Conservation (phyloP, 2,113 vertebrate species). For the Philantomba maxwellii region DNA sequence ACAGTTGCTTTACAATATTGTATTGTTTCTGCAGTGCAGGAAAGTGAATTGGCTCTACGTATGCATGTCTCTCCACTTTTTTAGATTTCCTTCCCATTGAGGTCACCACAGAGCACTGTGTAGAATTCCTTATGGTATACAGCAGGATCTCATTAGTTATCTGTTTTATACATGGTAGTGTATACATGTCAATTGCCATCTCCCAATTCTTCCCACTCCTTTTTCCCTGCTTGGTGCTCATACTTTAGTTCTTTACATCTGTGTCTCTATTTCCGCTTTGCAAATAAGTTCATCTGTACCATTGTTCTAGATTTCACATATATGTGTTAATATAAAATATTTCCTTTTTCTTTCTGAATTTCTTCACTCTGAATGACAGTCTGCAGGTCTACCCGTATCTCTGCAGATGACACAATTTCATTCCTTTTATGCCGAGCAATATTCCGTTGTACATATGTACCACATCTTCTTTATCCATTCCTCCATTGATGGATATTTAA, state of each 20-base stretch:
- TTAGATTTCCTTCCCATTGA: not conserved
- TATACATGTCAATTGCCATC: not conserved
- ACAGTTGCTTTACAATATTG: not conserved
- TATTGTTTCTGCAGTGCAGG: not conserved
- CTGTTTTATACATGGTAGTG: not conserved
- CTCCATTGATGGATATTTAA: not conserved
- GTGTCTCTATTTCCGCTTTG: not conserved
- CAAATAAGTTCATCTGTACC: not conserved
- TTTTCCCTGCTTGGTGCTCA: not conserved
- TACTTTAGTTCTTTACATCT: not conserved
- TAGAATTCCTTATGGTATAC: not conserved
- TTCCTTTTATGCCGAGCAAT: not conserved
- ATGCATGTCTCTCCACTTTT: not conserved
- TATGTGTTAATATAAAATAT: not conserved
- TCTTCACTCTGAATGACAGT: not conserved
- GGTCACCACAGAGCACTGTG: not conserved
- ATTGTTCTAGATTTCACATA: not conserved
- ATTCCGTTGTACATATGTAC: not conserved
- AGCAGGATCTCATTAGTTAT: not conserved
- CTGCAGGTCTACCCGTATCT: not conserved
- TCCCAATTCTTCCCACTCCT: not conserved
- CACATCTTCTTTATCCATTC: not conserved
- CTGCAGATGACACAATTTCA: not conserved
- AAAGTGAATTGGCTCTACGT: not conserved
- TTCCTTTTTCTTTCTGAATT: not conserved